Base-by-base conservation (phyloP, 35 echinoderm and acorn worm genomes). In the Heliocidaris tuberculata region DNA sequence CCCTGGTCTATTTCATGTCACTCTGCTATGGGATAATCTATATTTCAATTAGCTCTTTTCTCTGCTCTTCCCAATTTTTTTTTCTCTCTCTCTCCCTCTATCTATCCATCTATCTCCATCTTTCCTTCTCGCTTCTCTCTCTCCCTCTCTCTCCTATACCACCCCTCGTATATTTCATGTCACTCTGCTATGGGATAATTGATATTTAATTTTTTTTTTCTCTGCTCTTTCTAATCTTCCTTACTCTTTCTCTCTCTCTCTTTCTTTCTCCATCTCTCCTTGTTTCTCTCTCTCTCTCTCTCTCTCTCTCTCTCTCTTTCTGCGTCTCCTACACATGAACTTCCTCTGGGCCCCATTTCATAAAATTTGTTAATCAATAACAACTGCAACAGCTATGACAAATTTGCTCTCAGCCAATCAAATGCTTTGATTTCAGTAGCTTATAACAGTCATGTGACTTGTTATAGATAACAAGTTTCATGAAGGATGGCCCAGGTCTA, bases 31-130 rank as follows among this genome's bases (percentile, higher is more conserved):
- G 47, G 87, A 89, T 89, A 89, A 89, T 89, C 35, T 31, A 89
- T 89, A 47, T 89, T 89, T 89, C 87, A 89, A 89, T 89, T 89
- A 89, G 31, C 24, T 48, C 47, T 89, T 89, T 89, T 7, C 87
- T 48, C 87, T 89, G 31, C 31, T 89, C 87, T 47, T 48, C 87
- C 87, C 7, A 15, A 5, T 31, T 31, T 48, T 89, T 71, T 0
- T 4, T 6, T 71, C 16, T 71, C 19, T 65, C 13, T 65, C 15
- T 65, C 13, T 65, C 60, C 17, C 13, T 17, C 60, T 65, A 13
- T 65, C 60, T 5, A 65, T 65, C 60, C 17, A 13, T 65, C 19
- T 65, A 1, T 65, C 13, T 65, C 0, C 4, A 0, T 65, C 60
- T 21, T 1, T 65, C 60, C 17, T 17, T 65, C 19, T 60, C 4